Base-by-base conservation (phyloP, 2,113 vertebrate species). In the Apus apus region DNA sequence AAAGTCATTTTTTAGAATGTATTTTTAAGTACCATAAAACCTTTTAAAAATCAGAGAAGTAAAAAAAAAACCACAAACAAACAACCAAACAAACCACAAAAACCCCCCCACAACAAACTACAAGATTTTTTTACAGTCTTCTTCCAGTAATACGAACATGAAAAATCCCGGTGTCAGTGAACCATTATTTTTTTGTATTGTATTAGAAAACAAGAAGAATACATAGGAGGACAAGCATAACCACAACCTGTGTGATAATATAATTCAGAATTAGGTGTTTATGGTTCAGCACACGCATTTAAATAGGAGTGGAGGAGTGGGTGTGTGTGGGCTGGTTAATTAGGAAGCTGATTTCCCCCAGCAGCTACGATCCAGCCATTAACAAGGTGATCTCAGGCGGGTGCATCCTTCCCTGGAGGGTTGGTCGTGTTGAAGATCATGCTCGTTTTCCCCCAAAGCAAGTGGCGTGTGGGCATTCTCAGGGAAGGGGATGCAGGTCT, bases 381-480 rank as follows among this genome's bases (percentile, higher is more conserved):
- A 60, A 54, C 70, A 80, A 53, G 1, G 0, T 22, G 50, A 60
- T 60, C 13, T 80, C 57, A 22, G 19, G 15, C 10, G 38, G 27
- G 53, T 4, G 25, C 65, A 11, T 51, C 53, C 54, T 94, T 34
- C 29, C 2, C 11, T 16, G 76, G 43, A 34, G 43, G 71, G 61
- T 72, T 65, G 56, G 27, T 27, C 0, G 1, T 48, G 21, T 40
- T 51, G 23, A 50, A 48, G 85, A 76, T 60, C 19, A 9, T 16
- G 2, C 53, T 23, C 48, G 38, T 40, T 88, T 79, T 43, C 58
- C 32, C 38, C 38, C 7, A 1, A 12, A 48, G 51, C 45, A 16
- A 45, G 62, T 1, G 1, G 23, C 1, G 0, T 32, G 45, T 34
- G 16, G 3, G 51, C 21, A 27, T 43, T 32, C 21, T 4, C 6